phyloP scores from a whole-genome alignment of 1,140 invertebrate genomes.

The Drosophila tropicalis region DNA sequence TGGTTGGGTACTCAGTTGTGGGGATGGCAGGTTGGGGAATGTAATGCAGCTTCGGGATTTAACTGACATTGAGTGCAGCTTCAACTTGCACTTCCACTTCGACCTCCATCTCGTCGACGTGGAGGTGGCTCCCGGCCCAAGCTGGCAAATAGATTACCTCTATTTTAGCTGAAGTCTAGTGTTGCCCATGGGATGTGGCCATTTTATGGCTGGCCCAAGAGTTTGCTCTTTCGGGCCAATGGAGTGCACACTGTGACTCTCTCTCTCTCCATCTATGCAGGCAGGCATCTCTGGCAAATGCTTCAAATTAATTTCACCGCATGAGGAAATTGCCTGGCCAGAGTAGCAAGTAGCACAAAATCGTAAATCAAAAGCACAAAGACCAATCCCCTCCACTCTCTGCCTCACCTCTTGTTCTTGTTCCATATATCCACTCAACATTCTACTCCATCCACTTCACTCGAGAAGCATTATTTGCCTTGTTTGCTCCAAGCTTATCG shows the following conservation, averaged over 20 bases:
- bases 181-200: slow-evolving; percentile 70
- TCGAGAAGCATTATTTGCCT: slow-evolving; percentile 34
- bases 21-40: slow-evolving; percentile 30
- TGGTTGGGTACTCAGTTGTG: not conserved
- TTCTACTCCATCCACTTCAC: slow-evolving; percentile 26
- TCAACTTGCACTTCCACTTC: slow-evolving; percentile 38
- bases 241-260: slow-evolving; percentile 30
- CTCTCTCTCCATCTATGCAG: too few species aligned
- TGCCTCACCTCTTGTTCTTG: not conserved
- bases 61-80: slow-evolving; percentile 75
- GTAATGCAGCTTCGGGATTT: slow-evolving; percentile 77
- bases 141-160: slow-evolving; percentile 70
- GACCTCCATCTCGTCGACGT: not conserved
- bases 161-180: slow-evolving; percentile 44
- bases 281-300: slow-evolving; percentile 52
- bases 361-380: slow-evolving; percentile 68
- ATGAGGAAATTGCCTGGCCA: slow-evolving; percentile 66
- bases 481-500: slow-evolving; percentile 56
- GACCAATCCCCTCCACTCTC: not conserved
- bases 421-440: not conserved
- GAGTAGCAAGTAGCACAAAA: slow-evolving; percentile 47
- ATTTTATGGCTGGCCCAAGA: slow-evolving; percentile 69
- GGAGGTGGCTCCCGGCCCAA: slow-evolving; percentile 4
- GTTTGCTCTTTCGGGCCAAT: slow-evolving; percentile 47
- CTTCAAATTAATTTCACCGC: slow-evolving; percentile 78